Percentiles rank a stretch among this genome's conserved stretches.
Conservation (phyloP, 53 echinoderm and acorn worm species). For the Paracentrotus lividus region DNA sequence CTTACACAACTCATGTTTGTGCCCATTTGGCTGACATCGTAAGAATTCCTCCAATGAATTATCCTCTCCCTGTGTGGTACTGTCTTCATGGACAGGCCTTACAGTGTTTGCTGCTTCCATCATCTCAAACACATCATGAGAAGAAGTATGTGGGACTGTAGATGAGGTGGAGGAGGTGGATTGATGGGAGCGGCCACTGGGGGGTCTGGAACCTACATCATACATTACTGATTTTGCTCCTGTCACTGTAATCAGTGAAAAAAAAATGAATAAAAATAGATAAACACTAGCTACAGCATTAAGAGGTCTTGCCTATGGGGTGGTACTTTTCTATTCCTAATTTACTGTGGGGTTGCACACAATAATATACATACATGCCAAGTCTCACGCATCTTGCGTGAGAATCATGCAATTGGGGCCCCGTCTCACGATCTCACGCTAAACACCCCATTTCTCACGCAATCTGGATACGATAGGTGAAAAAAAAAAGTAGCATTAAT, state of each 20-base stretch:
- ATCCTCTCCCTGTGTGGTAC: slow-evolving; percentile 65
- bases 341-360: too few relatives aligned
- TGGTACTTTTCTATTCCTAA: too few relatives aligned
- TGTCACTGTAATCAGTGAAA: slow-evolving; percentile 69
- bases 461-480: too few relatives aligned
- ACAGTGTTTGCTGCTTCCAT: slow-evolving; percentile 48
- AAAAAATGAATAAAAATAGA: not conserved
- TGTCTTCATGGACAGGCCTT: slow-evolving; percentile 57
- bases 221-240: slow-evolving; percentile 78
- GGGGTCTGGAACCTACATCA: slow-evolving; percentile 78
- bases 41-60: slow-evolving; percentile 76
- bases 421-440: too few relatives aligned
- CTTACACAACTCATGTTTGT: slow-evolving; percentile 79
- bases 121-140: slow-evolving; percentile 56
- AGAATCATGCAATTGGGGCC: too few relatives aligned
- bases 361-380: too few relatives aligned
- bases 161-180: slow-evolving; percentile 19
- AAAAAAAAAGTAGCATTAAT: too few relatives aligned
- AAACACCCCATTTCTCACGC: too few relatives aligned
- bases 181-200: slow-evolving; percentile 70
- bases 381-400: too few relatives aligned
- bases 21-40: slow-evolving; percentile 72
- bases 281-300: not conserved
- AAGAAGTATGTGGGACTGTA: slow-evolving; percentile 39
- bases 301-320: too few relatives aligned